These are phyloP conservation scores for Sphaerodactylus townsendi DNA, from an alignment of 2,113 vertebrate genomes.

Conservation along the genomic window DNA sequence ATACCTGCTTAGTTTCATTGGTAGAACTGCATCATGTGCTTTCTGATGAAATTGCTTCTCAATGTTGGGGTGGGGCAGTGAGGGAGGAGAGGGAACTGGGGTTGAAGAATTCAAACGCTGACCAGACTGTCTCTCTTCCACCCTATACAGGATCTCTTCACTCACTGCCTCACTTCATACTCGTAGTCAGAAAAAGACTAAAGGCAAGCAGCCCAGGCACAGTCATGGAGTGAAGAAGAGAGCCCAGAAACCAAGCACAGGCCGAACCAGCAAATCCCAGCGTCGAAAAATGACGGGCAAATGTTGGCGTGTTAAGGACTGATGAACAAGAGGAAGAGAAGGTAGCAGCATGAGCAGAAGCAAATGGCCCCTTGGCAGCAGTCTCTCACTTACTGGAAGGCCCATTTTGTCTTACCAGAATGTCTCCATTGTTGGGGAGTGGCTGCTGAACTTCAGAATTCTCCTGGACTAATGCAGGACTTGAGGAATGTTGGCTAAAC, in stretches of 20 bases:
- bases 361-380: background rate
- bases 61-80: background rate
- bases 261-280: conserved; percentile 84
- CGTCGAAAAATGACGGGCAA: conserved; percentile 84
- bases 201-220: conserved; percentile 69
- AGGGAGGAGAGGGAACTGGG: too few relatives aligned
- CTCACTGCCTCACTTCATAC: conserved; percentile 84
- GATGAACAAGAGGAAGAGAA: background rate
- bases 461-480: background rate
- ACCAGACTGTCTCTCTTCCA: background rate
- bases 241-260: conserved; percentile 57
- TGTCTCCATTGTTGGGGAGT: background rate
- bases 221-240: conserved; percentile 68
- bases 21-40: too few relatives aligned
- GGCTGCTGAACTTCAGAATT: background rate
- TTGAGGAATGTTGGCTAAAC: background rate
- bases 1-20: background rate
- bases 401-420: background rate
- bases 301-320: conserved; percentile 61
- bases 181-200: conserved; percentile 77
- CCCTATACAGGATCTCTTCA: conserved; percentile 82
- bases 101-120: background rate
- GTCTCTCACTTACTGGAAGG: background rate
- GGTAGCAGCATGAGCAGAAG: background rate
- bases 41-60: background rate